A percentile compares a stretch with the other conserved stretches of the same genome.
These are phyloP conservation scores for Nibea coibor DNA, from an alignment of 2,113 vertebrate species.

Conservation along the genomic window DNA sequence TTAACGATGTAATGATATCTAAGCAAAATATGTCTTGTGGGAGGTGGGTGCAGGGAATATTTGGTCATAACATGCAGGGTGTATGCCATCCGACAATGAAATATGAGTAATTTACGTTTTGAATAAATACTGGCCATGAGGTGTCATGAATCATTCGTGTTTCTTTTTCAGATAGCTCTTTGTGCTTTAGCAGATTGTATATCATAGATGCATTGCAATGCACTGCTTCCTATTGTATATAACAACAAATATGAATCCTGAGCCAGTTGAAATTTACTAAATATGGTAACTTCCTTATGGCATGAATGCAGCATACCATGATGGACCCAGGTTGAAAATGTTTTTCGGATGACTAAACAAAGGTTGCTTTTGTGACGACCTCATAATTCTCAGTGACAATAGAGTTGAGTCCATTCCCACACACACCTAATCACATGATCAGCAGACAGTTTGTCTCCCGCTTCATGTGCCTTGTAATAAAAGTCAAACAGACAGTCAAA, in stretches of 20 bases:
- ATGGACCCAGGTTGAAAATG: neutral
- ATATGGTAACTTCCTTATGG: slow-evolving; percentile 3
- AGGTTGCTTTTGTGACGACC: neutral
- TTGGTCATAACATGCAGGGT: neutral
- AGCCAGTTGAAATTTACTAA: neutral
- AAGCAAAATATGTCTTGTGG: neutral
- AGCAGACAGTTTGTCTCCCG: slow-evolving; percentile 20
- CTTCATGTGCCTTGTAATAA: slow-evolving; percentile 37
- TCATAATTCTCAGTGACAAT: neutral
- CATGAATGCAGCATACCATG: neutral
- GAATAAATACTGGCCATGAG: neutral
- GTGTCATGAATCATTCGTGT: neutral
- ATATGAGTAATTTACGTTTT: neutral
- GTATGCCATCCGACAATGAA: neutral
- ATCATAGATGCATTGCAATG: too few species aligned
- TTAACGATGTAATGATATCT: neutral
- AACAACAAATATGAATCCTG: neutral
- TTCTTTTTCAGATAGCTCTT: neutral
- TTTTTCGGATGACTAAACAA: neutral
- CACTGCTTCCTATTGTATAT: too few species aligned
- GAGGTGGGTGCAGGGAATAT: neutral
- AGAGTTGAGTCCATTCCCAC: neutral
- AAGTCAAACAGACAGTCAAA: slow-evolving; percentile 56
- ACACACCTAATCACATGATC: slow-evolving; percentile 31
- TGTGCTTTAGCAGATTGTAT: neutral